Base-by-base conservation (phyloP, 2,113 vertebrate species). In the Coregonus clupeaformis region DNA sequence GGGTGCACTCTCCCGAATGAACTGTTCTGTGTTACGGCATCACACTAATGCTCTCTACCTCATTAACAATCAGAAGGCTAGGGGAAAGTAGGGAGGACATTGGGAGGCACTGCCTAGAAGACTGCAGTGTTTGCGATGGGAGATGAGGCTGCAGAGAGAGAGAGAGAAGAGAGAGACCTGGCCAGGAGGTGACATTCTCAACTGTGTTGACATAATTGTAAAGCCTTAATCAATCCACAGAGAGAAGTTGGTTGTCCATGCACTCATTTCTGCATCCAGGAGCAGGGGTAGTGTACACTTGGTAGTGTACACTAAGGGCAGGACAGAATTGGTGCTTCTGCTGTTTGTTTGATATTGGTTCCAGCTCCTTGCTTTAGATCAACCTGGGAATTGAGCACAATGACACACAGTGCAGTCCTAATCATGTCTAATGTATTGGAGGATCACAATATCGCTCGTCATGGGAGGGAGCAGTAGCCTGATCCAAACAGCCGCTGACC, bases 31-130 rank as follows among this genome's bases (percentile, higher is more conserved):
- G 36, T 42, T 42, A 79, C 79, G 32, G 7, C 45, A 74, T 77
- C 69, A 68, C 69, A 82, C 81, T 49, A 36, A 77, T 76, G 77
- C 75, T 81, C 79, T 79, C 11, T 18, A 49, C 77, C 82, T 67
- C 25, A 84, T 87, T 75, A 84, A 84, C 69, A 73, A 74, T 70
- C 18, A 52, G 30, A 27, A 5, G 25, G 25, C 69, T 67, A 45
- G 32, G 22, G 73, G 32, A 72, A 57, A 71, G 69, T 74, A 66
- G 66, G 14, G 49, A 55, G 42, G 64, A 72, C 5, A 3, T 69
- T 70, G 32, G 68, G 62, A 76, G 74, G 57, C 20, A 11, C 5
- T 5, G 60, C 47, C 70, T 68, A 59, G 60, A 77, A 73, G 52
- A 0, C 25, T 57, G 73, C n/a, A 6, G 60, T 45, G 18, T 30